Percentiles rank a stretch among this genome's conserved stretches.
phyloP scores from a whole-genome alignment of 2,113 vertebrate genomes.

The Rhegmatorhina hoffmannsi region DNA sequence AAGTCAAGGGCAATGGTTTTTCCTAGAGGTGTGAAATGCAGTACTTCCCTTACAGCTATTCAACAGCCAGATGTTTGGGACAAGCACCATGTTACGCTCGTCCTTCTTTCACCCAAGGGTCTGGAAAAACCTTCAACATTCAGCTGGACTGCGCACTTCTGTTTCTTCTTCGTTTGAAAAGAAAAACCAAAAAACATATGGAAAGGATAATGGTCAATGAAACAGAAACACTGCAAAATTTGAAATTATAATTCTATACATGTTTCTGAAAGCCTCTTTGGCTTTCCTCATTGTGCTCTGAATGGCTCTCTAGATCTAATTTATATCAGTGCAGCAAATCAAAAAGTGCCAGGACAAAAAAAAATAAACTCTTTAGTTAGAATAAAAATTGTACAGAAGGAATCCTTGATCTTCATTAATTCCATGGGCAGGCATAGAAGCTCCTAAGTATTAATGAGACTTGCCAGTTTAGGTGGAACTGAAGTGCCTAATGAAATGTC shows the following conservation, averaged over 20 bases:
- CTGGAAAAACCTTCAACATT: not conserved
- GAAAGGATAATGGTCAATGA: not conserved
- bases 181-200: not conserved
- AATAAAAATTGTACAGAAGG: not conserved
- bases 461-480: not conserved
- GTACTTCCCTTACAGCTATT: not conserved
- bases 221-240: not conserved
- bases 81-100: not conserved
- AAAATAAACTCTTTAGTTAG: not conserved
- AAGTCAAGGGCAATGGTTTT: not conserved
- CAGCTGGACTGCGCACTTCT: not conserved
- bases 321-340: constrained; percentile 8
- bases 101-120: not conserved
- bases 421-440: not conserved
- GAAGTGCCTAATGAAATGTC: not conserved
- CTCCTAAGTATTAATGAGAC: not conserved
- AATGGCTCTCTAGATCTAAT: constrained; percentile 16
- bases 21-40: not conserved
- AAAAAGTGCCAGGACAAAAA: not conserved
- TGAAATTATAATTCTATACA: not conserved
- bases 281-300: not conserved
- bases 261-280: not conserved
- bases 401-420: constrained; percentile 19
- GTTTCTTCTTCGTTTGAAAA: not conserved
- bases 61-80: not conserved